These are phyloP conservation scores for Coenonympha arcania DNA, from an alignment of 2,888 invertebrate genomes.

Conservation along the genomic window DNA sequence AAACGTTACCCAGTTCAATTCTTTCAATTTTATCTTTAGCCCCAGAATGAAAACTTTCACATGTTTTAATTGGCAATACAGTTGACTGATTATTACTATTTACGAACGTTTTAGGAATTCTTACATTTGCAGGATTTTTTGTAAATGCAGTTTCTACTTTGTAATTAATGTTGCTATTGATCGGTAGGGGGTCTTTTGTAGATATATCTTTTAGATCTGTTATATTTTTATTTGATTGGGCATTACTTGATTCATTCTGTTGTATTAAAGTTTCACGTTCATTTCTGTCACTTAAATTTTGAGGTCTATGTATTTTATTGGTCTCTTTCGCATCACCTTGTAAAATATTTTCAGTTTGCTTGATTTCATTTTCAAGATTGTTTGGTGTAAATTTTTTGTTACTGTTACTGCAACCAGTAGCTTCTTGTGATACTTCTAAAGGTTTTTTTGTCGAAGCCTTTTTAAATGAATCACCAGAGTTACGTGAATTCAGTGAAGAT, in stretches of 20 bases:
- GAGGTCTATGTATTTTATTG: background rate
- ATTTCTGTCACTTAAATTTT: background rate
- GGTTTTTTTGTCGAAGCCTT: background rate
- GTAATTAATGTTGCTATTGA: background rate
- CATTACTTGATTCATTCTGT: background rate
- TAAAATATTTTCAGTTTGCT: background rate
- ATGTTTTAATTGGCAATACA: constrained; percentile 4
- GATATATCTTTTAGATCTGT: background rate
- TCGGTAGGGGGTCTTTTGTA: background rate
- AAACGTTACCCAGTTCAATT: constrained; percentile 12
- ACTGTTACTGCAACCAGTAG: background rate
- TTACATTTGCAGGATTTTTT: background rate
- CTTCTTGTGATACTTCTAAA: background rate
- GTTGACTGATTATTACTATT: background rate
- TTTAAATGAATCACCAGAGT: background rate
- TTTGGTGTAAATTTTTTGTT: background rate
- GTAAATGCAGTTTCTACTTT: background rate
- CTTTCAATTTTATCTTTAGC: constrained; percentile 8
- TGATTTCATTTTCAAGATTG: background rate
- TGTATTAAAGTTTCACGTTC: background rate
- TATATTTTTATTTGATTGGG: background rate
- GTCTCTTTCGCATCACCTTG: background rate
- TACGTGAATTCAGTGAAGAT: background rate
- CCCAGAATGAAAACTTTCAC: background rate
- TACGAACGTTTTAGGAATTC: background rate